Percentiles rank a stretch among this genome's conserved stretches.
Evolutionary conservation across 2,888 invertebrate genomes (phyloP).

Genomic region (Rotaria socialis): DNA sequence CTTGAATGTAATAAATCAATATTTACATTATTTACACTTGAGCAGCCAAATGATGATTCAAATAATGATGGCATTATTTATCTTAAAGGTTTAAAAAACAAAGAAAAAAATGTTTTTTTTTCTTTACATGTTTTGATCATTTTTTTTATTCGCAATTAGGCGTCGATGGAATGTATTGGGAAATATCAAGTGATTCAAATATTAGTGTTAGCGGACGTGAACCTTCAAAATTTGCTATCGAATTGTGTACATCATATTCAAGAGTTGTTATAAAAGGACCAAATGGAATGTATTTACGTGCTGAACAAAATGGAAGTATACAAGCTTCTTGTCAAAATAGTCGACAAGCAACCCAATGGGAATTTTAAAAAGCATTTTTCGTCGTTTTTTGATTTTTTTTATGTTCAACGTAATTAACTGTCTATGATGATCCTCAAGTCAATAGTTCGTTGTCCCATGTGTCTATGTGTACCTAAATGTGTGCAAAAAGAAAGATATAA

Average conservation of each 20-base stretch:
- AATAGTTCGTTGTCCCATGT: neutral
- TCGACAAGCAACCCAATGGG: conserved; percentile 45
- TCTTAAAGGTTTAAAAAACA: conserved; percentile 69
- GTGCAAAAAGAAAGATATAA: neutral
- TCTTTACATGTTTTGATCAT: neutral
- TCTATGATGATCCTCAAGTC: conserved; percentile 2
- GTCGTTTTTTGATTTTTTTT: neutral
- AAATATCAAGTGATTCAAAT: conserved; percentile 74
- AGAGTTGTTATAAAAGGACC: conserved; percentile 79
- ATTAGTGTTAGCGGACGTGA: conserved; percentile 78
- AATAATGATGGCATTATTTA: conserved; percentile 71
- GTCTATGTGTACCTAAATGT: neutral
- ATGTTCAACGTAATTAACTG: neutral
- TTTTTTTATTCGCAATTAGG: neutral
- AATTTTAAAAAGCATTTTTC: conserved; percentile 33
- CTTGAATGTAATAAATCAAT: conserved; percentile 91
- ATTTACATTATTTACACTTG: conserved; percentile 85
- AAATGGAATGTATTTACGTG: conserved; percentile 63
- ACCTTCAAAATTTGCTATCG: conserved; percentile 81
- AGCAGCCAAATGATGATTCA: conserved; percentile 69
- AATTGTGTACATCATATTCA: conserved; percentile 74
- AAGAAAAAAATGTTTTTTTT: neutral
- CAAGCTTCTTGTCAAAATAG: conserved; percentile 30
- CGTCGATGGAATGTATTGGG: conserved; percentile 69
- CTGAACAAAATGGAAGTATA: conserved; percentile 56